Base-by-base conservation (phyloP, 2,113 vertebrate genomes). In the Aspidoscelis tigris region DNA sequence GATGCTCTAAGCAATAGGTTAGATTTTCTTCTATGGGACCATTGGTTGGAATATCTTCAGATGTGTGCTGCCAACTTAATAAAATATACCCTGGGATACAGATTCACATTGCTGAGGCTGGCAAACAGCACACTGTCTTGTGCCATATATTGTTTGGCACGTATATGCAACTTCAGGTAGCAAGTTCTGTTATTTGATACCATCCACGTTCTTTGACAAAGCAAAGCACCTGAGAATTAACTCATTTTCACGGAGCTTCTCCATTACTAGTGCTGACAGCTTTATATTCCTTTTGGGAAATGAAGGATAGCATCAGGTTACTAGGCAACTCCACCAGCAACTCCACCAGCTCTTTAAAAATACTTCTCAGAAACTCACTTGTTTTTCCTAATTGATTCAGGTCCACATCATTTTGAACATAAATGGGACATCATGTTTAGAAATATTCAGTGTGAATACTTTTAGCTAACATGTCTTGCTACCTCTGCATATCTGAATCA, bases 331-430 rank as follows among this genome's bases (percentile, higher is more conserved):
- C 81, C 53, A n/a, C 55, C 80, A 83, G 41, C 85, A 12, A 9
- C 16, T 92, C 93, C 33, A 33, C 33, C 33, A 33, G 33, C 33
- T 33, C 85, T 93, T 93, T 71, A 72, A 83, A 93, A 93, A 84
- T 84, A 88, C 87, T 93, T 92, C 89, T 93, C 91, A 82, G 88
- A 18, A 94, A 92, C 88, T 93, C 88, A 94, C 90, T 95, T 93
- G 92, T 93, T 94, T 94, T 88, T 93, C 64, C 85, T 96, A 96
- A 95, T 93, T 96, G 95, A 96, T 94, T 94, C 88, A 90, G 83
- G 91, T 94, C 89, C 90, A 88, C 84, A 92, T 94, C 39, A 94
- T 93, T 95, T 93, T 94, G 81, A 96, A 91, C 92, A 93, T 92
- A 95, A 96, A 95, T 94, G 92, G 90, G 88, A 93, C 90, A 95